Conservation (phyloP, 2,888 invertebrate species). For the Salticus scenicus region DNA sequence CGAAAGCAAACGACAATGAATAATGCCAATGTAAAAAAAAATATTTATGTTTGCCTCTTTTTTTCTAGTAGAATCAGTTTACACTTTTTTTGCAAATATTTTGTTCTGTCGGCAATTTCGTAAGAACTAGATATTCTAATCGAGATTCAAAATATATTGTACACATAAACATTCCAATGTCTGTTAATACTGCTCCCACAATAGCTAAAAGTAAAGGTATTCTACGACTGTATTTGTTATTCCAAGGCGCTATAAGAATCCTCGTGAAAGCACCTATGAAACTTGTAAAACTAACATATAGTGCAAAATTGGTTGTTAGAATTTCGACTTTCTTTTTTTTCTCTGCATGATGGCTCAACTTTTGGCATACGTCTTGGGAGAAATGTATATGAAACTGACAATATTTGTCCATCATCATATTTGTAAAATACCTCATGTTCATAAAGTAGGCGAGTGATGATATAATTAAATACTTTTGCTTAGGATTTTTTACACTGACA, state of each 20-base stretch:
- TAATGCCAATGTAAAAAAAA: too few species aligned
- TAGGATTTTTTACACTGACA: too few species aligned
- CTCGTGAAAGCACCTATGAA: constrained; percentile 36
- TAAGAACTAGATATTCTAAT: constrained; percentile 30
- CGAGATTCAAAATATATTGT: constrained; percentile 6
- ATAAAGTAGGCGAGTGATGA: constrained; percentile 31
- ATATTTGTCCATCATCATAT: constrained; percentile 59
- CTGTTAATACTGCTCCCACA: constrained; percentile 14
- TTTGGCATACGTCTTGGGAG: constrained; percentile 33
- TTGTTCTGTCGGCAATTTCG: constrained; percentile 30
- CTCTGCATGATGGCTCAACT: constrained; percentile 11
- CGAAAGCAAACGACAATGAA: too few species aligned
- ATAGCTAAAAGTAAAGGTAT: constrained; percentile 22
- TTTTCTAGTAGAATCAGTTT: too few species aligned
- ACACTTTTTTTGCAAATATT: too few species aligned
- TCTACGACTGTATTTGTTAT: constrained; percentile 56
- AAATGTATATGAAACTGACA: constrained; percentile 36
- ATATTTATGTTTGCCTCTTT: too few species aligned
- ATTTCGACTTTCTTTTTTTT: constrained; percentile 39
- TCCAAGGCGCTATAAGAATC: constrained; percentile 60
- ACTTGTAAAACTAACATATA: constrained; percentile 28
- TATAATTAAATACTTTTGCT: too few species aligned
- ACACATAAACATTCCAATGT: constrained; percentile 25
- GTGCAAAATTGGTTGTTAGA: constrained; percentile 32
- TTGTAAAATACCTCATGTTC: constrained; percentile 30